phyloP scores from a whole-genome alignment of 2,888 invertebrate species.

The Mythimna impura region DNA sequence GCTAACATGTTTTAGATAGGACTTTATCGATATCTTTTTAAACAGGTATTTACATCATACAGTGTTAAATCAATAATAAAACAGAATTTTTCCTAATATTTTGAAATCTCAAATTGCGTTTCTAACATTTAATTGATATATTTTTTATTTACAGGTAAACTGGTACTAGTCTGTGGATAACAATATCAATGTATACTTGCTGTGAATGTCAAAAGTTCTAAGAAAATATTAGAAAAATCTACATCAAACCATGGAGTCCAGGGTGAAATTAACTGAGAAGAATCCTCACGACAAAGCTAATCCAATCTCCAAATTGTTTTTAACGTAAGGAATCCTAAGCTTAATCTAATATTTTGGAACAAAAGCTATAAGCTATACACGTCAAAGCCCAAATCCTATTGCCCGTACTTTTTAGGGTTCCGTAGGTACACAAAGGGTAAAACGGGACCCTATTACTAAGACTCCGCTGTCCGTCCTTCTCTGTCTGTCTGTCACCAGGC shows the following conservation, averaged over 20 bases:
- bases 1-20: background rate
- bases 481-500: too few relatives aligned
- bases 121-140: too few relatives aligned
- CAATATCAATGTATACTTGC: background rate
- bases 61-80: background rate
- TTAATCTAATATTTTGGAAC: background rate
- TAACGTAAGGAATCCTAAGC: constrained; percentile 90
- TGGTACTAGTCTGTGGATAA: background rate
- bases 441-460: too few relatives aligned
- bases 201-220: background rate
- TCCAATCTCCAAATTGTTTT: constrained; percentile 90
- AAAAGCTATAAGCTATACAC: background rate
- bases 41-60: background rate
- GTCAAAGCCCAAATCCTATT: background rate
- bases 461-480: too few relatives aligned
- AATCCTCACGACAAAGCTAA: constrained; percentile 91
- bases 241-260: constrained; percentile 90
- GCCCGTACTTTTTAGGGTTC: too few relatives aligned
- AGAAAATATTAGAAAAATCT: background rate
- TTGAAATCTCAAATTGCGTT: background rate
- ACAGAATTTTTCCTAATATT: background rate
- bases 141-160: constrained; percentile 5
- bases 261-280: constrained; percentile 90
- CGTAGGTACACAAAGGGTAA: too few relatives aligned
- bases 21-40: constrained; percentile 1